phyloP scores from a whole-genome alignment of 53 echinoderm and acorn worm species.

The Crossaster papposus region DNA sequence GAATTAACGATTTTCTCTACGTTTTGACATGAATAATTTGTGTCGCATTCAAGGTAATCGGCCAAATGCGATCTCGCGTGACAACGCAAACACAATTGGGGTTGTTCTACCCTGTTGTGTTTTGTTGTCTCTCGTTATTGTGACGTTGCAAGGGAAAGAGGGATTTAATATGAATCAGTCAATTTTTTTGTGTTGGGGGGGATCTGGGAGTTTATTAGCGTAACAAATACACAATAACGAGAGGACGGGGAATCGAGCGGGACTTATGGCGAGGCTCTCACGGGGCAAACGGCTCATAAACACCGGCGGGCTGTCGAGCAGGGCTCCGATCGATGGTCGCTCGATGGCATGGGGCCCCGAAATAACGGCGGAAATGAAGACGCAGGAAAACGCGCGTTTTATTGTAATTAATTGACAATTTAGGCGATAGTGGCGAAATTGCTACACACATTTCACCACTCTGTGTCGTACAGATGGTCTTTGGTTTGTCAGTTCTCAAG shows the following conservation, averaged over 20 bases:
- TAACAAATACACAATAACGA: constrained; percentile 56
- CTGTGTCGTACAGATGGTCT: constrained; percentile 18
- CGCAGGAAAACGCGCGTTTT: constrained; percentile 46
- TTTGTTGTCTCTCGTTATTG: not conserved
- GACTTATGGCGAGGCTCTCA: constrained; percentile 58
- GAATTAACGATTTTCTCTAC: constrained; percentile 47
- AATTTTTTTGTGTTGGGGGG: too few relatives aligned
- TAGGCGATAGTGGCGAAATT: constrained; percentile 57
- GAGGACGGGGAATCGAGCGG: constrained; percentile 45
- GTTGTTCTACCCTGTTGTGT: constrained; percentile 1
- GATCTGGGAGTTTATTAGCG: constrained; percentile 26
- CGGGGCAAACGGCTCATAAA: constrained; percentile 55
- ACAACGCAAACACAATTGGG: constrained; percentile 41
- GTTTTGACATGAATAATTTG: constrained; percentile 57
- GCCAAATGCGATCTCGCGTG: constrained; percentile 41
- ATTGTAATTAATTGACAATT: constrained; percentile 62
- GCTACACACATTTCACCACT: constrained; percentile 43
- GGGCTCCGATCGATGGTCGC: constrained; percentile 45
- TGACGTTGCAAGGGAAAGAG: not conserved
- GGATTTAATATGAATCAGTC: not conserved
- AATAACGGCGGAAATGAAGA: constrained; percentile 42
- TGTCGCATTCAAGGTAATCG: constrained; percentile 53
- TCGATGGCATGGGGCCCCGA: constrained; percentile 1
- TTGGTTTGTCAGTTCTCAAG: constrained; percentile 36
- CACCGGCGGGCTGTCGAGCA: constrained; percentile 27